Conservation (phyloP, 1,140 invertebrate species). For the Camponotus floridanus region DNA sequence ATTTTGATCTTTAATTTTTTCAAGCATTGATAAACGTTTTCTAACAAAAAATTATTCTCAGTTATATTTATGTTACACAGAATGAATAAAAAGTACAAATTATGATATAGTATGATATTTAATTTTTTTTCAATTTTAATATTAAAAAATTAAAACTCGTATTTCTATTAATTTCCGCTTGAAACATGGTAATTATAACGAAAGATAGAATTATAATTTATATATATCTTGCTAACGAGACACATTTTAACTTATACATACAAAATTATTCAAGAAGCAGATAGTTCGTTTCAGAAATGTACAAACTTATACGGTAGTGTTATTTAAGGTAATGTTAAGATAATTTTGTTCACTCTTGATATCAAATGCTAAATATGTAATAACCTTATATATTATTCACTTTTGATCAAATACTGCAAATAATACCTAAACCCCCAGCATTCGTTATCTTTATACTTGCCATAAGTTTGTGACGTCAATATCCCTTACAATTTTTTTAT, state of each 20-base stretch:
- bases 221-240: no score
- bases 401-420: neutral
- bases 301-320: no score
- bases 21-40: neutral
- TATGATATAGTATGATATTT: neutral
- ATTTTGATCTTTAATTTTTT: neutral
- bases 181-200: neutral
- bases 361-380: no score
- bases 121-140: neutral
- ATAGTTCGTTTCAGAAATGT: no score
- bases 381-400: no score
- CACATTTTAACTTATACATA: no score
- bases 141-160: constrained; percentile 7
- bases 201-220: no score
- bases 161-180: constrained; percentile 12
- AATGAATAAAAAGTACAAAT: neutral
- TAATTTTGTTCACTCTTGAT: neutral
- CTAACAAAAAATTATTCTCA: neutral
- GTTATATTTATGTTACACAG: neutral
- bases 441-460: neutral
- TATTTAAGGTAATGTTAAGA: neutral
- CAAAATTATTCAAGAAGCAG: no score
- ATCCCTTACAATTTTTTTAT: no score
- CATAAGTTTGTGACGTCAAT: neutral
- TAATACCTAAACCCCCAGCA: neutral